A percentile compares a stretch with the other conserved stretches of the same genome.
Evolutionary conservation across 2,113 vertebrate genomes (phyloP).

Genomic region (Pseudonaja textilis): DNA sequence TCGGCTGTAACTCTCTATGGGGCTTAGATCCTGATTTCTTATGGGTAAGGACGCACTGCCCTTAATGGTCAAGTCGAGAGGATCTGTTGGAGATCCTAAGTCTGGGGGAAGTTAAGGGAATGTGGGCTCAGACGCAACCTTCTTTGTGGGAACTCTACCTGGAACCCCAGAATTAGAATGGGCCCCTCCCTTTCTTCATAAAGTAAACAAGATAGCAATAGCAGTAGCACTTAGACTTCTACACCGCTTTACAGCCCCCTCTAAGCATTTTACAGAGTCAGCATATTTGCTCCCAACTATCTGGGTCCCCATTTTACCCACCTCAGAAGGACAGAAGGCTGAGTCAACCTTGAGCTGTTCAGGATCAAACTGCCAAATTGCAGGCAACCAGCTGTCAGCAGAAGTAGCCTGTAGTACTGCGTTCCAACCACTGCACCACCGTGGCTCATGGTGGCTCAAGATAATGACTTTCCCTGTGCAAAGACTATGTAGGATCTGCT

Average conservation of each 20-base stretch:
- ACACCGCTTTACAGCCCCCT: too few species aligned
- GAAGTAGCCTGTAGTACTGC: too few species aligned
- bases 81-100: not conserved
- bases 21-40: not conserved
- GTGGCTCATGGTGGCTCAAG: too few species aligned
- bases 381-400: too few species aligned
- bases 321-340: too few species aligned
- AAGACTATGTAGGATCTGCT: not conserved
- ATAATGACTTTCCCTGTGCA: not conserved
- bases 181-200: not conserved
- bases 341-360: too few species aligned
- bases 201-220: not conserved
- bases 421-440: too few species aligned
- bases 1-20: not conserved
- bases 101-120: not conserved
- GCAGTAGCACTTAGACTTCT: too few species aligned
- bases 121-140: not conserved
- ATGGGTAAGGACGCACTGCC: not conserved
- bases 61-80: not conserved
- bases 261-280: too few species aligned
- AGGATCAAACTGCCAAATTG: too few species aligned
- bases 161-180: not conserved
- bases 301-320: too few species aligned
- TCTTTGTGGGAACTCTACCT: not conserved
- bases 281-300: too few species aligned